These are phyloP conservation scores for Neomorphus geoffroyi DNA, from an alignment of 2,797 vertebrate genomes.

Conservation along the genomic window DNA sequence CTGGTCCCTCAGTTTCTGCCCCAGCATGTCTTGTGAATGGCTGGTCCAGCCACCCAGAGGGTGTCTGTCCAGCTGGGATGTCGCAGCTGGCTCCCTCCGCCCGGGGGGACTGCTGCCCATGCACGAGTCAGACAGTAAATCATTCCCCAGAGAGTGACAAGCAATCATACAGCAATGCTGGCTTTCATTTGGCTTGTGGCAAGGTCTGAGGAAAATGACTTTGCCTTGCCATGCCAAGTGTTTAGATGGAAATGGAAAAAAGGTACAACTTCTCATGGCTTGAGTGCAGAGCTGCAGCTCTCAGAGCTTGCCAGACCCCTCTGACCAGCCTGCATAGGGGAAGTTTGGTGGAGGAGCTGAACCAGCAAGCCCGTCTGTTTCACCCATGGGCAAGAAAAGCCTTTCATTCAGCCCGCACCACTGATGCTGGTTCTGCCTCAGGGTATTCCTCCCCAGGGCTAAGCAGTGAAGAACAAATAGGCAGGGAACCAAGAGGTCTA, in stretches of 20 bases:
- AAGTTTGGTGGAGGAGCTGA: not conserved
- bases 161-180: not conserved
- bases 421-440: not conserved
- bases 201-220: not conserved
- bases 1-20: not conserved
- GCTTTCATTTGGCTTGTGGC: not conserved
- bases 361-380: not conserved
- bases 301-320: not conserved
- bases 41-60: not conserved
- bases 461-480: not conserved
- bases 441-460: not conserved
- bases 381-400: not conserved
- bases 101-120: not conserved
- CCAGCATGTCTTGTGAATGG: not conserved
- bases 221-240: not conserved
- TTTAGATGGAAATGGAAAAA: not conserved
- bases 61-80: not conserved
- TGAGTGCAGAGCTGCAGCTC: not conserved
- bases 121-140: not conserved
- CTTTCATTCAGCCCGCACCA: not conserved
- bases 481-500: not conserved
- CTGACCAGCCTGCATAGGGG: not conserved
- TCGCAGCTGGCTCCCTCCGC: not conserved
- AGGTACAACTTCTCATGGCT: not conserved
- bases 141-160: not conserved